These are phyloP conservation scores for Pangasianodon hypophthalmus DNA, from an alignment of 2,113 vertebrate genomes.

Conservation along the genomic window DNA sequence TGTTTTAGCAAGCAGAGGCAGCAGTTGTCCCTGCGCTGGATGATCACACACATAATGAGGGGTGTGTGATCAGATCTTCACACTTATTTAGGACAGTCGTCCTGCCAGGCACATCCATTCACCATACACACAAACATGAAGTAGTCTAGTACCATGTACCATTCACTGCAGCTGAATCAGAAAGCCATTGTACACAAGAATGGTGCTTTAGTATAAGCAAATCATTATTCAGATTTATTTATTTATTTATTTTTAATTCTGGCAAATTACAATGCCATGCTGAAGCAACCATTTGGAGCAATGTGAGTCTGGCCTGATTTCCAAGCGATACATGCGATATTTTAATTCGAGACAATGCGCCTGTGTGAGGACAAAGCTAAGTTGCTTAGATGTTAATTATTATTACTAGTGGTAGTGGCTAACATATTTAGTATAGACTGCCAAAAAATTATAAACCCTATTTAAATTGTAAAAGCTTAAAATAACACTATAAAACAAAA, in stretches of 20 bases:
- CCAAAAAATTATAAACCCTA: not conserved
- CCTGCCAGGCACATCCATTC: constrained; percentile 52
- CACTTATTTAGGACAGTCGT: constrained; percentile 51
- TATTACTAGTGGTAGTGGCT: not conserved
- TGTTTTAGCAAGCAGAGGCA: constrained; percentile 43
- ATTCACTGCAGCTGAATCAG: constrained; percentile 40
- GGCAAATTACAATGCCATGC: not conserved
- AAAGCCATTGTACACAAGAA: constrained; percentile 32
- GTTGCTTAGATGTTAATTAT: not conserved
- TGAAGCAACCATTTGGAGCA: not conserved
- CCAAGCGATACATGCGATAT: not conserved
- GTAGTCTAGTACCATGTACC: constrained; percentile 47
- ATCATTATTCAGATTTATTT: not conserved
- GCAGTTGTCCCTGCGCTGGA: constrained; percentile 47
- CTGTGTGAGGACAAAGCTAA: not conserved
- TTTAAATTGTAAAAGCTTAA: not conserved
- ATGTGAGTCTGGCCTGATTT: not conserved
- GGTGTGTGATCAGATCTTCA: constrained; percentile 47
- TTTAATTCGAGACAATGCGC: not conserved
- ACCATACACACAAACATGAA: constrained; percentile 53
- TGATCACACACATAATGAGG: constrained; percentile 51
- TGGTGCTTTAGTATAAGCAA: constrained; percentile 10
- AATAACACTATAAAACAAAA: not conserved
- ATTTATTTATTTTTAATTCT: not conserved
- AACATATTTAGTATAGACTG: not conserved